phyloP scores from a whole-genome alignment of 2,113 vertebrate species.

The Perognathus longimembris region DNA sequence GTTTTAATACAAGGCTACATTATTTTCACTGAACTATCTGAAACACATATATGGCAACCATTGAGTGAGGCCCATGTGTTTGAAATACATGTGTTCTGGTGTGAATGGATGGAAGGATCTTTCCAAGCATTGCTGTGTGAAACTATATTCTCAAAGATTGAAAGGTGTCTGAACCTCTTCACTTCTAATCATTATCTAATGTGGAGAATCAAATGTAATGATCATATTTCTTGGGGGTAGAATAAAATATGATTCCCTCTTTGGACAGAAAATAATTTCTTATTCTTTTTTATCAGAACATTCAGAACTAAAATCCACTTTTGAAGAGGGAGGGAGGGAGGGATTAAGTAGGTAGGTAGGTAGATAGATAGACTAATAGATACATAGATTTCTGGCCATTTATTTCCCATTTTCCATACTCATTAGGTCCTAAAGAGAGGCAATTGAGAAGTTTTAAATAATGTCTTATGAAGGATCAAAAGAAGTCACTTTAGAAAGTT shows the following conservation, averaged over 20 bases:
- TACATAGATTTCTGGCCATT: not conserved
- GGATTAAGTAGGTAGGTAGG: no score
- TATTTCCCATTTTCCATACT: not conserved
- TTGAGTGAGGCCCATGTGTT: not conserved
- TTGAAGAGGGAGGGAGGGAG: no score
- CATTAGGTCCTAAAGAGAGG: not conserved
- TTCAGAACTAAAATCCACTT: not conserved
- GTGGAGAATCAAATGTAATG: not conserved
- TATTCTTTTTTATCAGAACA: not conserved
- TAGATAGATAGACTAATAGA: no score
- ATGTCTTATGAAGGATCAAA: not conserved
- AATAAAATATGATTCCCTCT: not conserved
- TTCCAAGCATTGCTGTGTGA: not conserved
- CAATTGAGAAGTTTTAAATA: not conserved
- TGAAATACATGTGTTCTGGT: not conserved
- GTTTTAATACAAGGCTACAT: not conserved
- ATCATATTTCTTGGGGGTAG: not conserved
- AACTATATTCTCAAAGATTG: not conserved
- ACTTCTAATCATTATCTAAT: not conserved
- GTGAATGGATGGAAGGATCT: not conserved
- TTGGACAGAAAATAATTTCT: slow-evolving; percentile 11
- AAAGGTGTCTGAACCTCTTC: no score
- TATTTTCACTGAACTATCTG: not conserved
- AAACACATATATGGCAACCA: not conserved
- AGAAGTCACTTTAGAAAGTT: not conserved